Percentiles rank a stretch among this genome's conserved stretches.
Conservation (phyloP, 2,797 vertebrate species). For the Chelon auratus region DNA sequence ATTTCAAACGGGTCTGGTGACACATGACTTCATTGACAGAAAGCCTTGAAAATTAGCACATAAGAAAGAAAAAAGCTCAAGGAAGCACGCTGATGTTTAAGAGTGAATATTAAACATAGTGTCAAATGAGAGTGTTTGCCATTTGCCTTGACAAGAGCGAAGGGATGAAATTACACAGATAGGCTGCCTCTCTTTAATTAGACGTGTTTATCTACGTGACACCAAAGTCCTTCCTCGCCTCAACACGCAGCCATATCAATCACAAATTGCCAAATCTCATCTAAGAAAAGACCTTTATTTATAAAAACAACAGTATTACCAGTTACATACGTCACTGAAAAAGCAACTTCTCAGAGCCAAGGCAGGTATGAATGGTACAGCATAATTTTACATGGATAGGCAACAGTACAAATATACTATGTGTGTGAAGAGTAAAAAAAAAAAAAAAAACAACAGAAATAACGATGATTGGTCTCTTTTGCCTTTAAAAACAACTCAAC, state of each 20-base stretch:
- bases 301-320: constrained; percentile 86
- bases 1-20: not conserved
- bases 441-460: constrained; percentile 12
- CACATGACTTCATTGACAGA: constrained; percentile 1
- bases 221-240: constrained; percentile 20
- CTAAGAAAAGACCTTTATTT: constrained; percentile 87
- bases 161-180: constrained; percentile 51
- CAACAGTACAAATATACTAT: constrained; percentile 82
- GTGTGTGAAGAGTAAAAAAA: constrained; percentile 63
- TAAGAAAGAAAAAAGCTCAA: not conserved
- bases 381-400: constrained; percentile 81
- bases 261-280: constrained; percentile 55
- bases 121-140: constrained; percentile 26
- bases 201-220: constrained; percentile 49
- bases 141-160: constrained; percentile 31
- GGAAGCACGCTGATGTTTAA: not conserved
- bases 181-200: constrained; percentile 63
- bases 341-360: constrained; percentile 85
- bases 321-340: constrained; percentile 86
- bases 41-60: constrained; percentile 16
- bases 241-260: constrained; percentile 37
- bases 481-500: constrained; percentile 76
- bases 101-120: constrained; percentile 37
- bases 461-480: constrained; percentile 76
- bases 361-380: constrained; percentile 84